Evolutionary conservation across 2,113 vertebrate species (phyloP).

Genomic region (Cebus imitator): DNA sequence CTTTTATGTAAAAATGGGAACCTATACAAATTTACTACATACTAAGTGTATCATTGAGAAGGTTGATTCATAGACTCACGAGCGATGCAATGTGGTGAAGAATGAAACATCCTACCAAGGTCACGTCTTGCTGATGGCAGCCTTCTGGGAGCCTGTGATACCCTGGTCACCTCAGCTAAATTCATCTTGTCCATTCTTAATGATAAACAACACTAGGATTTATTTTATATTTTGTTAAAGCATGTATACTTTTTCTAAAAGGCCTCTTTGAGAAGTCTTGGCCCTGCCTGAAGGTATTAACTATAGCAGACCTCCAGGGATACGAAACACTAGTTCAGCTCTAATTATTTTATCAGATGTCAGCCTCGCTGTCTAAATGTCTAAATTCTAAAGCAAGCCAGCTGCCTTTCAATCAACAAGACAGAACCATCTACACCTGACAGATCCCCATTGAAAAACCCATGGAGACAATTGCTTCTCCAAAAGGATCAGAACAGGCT

Average conservation of each 20-base stretch:
- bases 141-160: neutral
- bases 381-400: neutral
- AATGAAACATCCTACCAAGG: neutral
- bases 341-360: constrained; percentile 58
- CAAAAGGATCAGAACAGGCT: neutral
- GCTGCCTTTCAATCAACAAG: constrained; percentile 30
- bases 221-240: neutral
- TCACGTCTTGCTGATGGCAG: neutral
- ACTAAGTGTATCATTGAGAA: neutral
- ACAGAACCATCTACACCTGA: neutral
- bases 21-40: neutral
- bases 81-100: neutral
- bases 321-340: neutral
- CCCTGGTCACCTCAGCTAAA: neutral
- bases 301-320: neutral
- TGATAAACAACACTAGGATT: neutral
- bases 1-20: neutral
- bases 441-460: neutral
- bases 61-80: neutral
- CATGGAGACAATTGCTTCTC: neutral
- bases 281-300: neutral
- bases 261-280: constrained; percentile 6
- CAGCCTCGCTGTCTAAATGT: neutral
- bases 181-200: neutral
- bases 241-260: neutral